Conservation (phyloP, 2,113 vertebrate genomes). For the Rhabdornis inornatus region DNA sequence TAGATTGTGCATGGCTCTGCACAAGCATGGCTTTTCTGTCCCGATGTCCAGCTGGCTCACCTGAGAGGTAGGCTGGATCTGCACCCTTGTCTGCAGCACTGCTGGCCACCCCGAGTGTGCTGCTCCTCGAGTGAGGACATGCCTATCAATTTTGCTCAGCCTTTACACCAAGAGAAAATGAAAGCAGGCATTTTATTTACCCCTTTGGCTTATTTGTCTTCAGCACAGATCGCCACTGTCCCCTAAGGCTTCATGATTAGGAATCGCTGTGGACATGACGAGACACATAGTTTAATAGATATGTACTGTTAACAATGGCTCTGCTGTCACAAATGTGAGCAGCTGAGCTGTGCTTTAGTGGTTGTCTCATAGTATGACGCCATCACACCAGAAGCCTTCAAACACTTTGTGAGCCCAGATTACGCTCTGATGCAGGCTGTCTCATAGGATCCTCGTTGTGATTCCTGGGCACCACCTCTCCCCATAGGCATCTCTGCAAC, state of each 20-base stretch:
- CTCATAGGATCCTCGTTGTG: background rate
- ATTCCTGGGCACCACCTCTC: background rate
- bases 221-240: conserved; percentile 53
- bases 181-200: conserved; percentile 46
- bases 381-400: conserved; percentile 51
- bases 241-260: background rate
- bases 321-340: conserved; percentile 20
- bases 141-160: conserved; percentile 21
- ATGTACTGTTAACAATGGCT: conserved; percentile 24
- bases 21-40: background rate
- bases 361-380: conserved; percentile 29
- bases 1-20: background rate
- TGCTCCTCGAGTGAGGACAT: background rate
- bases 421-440: background rate
- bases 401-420: background rate
- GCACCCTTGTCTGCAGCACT: background rate
- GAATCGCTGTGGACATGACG: background rate
- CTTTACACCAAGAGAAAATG: conserved; percentile 20
- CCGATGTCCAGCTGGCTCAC: fast-evolving
- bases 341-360: conserved; percentile 13
- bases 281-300: conserved; percentile 25
- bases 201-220: conserved; percentile 49
- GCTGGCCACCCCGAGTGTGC: background rate
- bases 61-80: background rate
- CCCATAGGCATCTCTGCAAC: background rate